Evolutionary conservation across 2,888 invertebrate species (phyloP), one percentile per base, ranked within the genome.

Genomic region (Cheiracanthium punctorium): DNA sequence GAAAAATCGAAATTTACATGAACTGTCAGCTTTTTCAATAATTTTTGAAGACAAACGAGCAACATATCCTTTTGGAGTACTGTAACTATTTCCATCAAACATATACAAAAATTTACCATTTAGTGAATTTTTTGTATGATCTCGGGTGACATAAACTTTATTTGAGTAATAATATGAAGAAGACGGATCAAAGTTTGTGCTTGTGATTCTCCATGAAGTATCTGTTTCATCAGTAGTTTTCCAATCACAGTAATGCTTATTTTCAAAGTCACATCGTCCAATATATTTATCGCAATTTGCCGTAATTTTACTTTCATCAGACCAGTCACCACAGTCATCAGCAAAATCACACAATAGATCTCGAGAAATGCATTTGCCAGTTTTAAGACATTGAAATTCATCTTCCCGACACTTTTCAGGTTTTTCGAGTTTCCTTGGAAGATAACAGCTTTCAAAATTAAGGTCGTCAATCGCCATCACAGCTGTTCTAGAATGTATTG

Each of bases 311-410:
- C 82, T 79, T 87, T 88, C 88, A 58, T 88, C 88, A 0, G 84
- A 84, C 71, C 73, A 80, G 33, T 88, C 88, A 14, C 88, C 87
- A 84, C 88, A 88, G 33, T 88, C 88, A 70, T 88, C 88, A 17
- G 65, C 75, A 52, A 80, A 88, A 74, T 88, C 88, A 29, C 88
- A 88, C 28, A 84, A 5, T 17, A 84, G 79, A 24, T 80, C 69
- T 0, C 37, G 37, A 0, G 82, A 74, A 58, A 88, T 87, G 20
- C 88, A 88, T 28, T 77, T 82, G 65, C 84, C 84, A 32, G 80
- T 87, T 17, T 64, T 24, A 7, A 17, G 2, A 33, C 88, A 88
- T 28, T 37, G 28, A 75, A 69, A 88, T 32, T 87, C 67, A 4
- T 77, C 32, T 20, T 88, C 64, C 0, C 10, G 5, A 20, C 88